These are phyloP conservation scores for Hypothenemus hampei DNA, from an alignment of 1,140 invertebrate genomes.

Conservation along the genomic window DNA sequence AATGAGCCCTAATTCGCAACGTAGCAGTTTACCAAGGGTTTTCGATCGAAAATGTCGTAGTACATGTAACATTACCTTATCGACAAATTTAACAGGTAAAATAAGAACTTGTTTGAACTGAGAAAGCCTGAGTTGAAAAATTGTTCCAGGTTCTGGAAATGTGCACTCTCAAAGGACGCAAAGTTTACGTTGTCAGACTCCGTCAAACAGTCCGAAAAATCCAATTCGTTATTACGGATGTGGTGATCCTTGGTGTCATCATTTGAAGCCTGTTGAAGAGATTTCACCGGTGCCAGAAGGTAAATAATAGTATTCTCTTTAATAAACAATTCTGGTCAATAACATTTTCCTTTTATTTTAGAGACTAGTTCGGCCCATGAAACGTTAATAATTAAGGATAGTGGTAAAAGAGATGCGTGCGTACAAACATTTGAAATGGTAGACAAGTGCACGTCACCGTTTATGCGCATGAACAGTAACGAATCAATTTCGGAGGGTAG, in stretches of 20 bases:
- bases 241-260: conserved; percentile 45
- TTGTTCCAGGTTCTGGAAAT: no score
- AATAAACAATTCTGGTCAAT: no score
- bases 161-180: conserved; percentile 42
- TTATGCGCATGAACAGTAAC: conserved; percentile 28
- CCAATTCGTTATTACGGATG: conserved; percentile 34
- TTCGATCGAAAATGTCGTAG: conserved; percentile 53
- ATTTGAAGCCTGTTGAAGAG: conserved; percentile 37
- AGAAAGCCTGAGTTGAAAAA: no score
- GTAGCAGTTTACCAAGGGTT: conserved; percentile 39
- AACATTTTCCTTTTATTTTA: background rate
- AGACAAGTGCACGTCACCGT: conserved; percentile 44
- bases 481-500: conserved; percentile 18
- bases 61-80: conserved; percentile 64
- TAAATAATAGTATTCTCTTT: no score
- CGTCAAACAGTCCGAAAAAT: conserved; percentile 28
- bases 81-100: no score
- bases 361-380: background rate
- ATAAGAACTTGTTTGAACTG: no score
- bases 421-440: conserved; percentile 54
- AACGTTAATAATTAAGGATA: conserved; percentile 5
- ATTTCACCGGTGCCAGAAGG: conserved; percentile 47
- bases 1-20: conserved; percentile 44
- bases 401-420: conserved; percentile 45
- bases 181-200: conserved; percentile 43